Evolutionary conservation across 2,888 invertebrate genomes (phyloP).

Genomic region (Cantharis nigra): DNA sequence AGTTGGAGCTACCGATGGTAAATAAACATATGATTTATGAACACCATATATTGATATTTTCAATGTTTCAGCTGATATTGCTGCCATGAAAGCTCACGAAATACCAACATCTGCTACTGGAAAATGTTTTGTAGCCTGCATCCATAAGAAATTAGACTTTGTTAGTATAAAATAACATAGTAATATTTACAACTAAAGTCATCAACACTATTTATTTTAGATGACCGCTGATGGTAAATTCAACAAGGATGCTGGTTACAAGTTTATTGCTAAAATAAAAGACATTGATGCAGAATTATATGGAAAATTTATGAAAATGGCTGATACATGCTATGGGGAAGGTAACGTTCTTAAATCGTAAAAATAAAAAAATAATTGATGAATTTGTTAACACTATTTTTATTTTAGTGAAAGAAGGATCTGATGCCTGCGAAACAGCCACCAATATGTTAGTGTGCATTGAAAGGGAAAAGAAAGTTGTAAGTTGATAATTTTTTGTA

Average conservation of each 20-base stretch:
- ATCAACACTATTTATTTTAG: background rate
- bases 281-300: background rate
- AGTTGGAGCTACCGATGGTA: conserved; percentile 1
- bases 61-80: background rate
- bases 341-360: background rate
- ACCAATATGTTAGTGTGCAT: background rate
- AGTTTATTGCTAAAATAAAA: background rate
- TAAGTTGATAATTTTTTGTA: background rate
- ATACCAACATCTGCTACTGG: background rate
- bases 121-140: conserved; percentile 1
- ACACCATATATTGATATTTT: background rate
- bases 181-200: background rate
- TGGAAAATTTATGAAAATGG: background rate
- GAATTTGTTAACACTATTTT: background rate
- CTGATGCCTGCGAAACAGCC: background rate
- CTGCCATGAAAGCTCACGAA: background rate
- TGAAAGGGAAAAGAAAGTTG: background rate
- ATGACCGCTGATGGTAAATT: background rate
- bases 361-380: too few relatives aligned
- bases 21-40: background rate
- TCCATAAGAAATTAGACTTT: conserved; percentile 2
- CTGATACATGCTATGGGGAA: background rate
- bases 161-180: background rate
- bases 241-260: background rate
- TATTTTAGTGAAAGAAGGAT: background rate